A percentile compares a stretch with the other conserved stretches of the same genome.
Evolutionary conservation across 2,797 vertebrate genomes (phyloP).

Genomic region (Apogon talboti): DNA sequence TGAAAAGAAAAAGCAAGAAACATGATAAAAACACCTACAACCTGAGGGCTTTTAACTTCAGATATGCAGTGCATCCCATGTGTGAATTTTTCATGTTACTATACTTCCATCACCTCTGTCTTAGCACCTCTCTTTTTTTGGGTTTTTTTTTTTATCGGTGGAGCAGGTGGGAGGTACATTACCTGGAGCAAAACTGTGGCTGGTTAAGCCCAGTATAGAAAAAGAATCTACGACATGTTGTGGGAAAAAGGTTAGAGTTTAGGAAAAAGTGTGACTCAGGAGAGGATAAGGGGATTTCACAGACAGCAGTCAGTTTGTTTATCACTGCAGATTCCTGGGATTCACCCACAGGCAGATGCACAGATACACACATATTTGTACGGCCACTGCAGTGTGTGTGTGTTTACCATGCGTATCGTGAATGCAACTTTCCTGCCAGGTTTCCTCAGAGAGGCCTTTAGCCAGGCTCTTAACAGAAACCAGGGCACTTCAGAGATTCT

Average conservation of each 20-base stretch:
- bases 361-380: conserved; percentile 21
- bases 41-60: conserved; percentile 49
- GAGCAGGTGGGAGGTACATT: conserved; percentile 58
- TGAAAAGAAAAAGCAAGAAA: too few species aligned
- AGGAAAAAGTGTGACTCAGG: conserved; percentile 46
- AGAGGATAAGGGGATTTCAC: conserved; percentile 60
- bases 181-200: conserved; percentile 60
- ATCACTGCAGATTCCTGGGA: conserved; percentile 22
- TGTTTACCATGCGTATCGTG: conserved; percentile 32
- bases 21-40: conserved; percentile 29
- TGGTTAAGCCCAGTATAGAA: conserved; percentile 55
- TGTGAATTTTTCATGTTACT: conserved; percentile 61
- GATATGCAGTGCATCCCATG: conserved; percentile 53
- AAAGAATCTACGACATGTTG: conserved; percentile 56
- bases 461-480: conserved; percentile 64
- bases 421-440: conserved; percentile 52
- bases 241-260: conserved; percentile 50
- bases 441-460: conserved; percentile 44
- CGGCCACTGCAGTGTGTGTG: conserved; percentile 6
- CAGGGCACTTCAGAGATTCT: conserved; percentile 58
- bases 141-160: conserved; percentile 27
- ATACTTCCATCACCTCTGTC: conserved; percentile 42
- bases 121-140: conserved; percentile 48
- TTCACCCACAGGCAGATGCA: conserved; percentile 40
- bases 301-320: conserved; percentile 57